A percentile compares a stretch with the other conserved stretches of the same genome.
Conservation (phyloP, 2,888 invertebrate genomes). For the Melinopterus prodromus region DNA sequence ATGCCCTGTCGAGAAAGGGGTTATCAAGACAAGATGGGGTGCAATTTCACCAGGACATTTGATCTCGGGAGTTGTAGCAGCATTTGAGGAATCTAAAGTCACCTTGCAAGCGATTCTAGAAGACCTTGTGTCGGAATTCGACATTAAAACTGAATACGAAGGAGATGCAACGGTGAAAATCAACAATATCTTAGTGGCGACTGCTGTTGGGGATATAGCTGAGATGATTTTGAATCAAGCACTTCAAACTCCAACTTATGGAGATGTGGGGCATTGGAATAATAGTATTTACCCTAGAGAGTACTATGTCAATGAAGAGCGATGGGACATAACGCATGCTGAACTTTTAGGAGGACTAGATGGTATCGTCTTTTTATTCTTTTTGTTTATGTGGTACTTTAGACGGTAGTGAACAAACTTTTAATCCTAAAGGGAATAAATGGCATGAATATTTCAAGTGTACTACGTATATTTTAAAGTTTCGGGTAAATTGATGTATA, state of each 20-base stretch:
- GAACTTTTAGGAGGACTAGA: slow-evolving; percentile 75
- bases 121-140: slow-evolving; percentile 50
- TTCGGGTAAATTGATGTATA: no score
- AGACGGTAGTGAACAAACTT: no score
- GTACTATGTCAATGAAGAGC: slow-evolving; percentile 64
- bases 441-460: no score
- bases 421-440: no score
- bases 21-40: slow-evolving; percentile 70
- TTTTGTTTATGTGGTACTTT: slow-evolving; percentile 12
- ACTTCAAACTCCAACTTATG: slow-evolving; percentile 61
- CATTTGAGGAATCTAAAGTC: slow-evolving; percentile 68
- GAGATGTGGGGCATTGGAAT: slow-evolving; percentile 71
- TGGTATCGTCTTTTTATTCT: slow-evolving; percentile 60
- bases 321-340: slow-evolving; percentile 73
- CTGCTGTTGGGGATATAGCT: slow-evolving; percentile 70
- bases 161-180: not conserved
- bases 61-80: slow-evolving; percentile 68
- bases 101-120: slow-evolving; percentile 61
- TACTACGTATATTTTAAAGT: no score
- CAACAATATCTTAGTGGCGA: slow-evolving; percentile 65
- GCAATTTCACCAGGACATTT: slow-evolving; percentile 68
- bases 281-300: slow-evolving; percentile 67
- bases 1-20: slow-evolving; percentile 74
- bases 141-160: slow-evolving; percentile 23
- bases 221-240: slow-evolving; percentile 74